Conservation (phyloP, 2,888 invertebrate species). For the Polia nebulosa region DNA sequence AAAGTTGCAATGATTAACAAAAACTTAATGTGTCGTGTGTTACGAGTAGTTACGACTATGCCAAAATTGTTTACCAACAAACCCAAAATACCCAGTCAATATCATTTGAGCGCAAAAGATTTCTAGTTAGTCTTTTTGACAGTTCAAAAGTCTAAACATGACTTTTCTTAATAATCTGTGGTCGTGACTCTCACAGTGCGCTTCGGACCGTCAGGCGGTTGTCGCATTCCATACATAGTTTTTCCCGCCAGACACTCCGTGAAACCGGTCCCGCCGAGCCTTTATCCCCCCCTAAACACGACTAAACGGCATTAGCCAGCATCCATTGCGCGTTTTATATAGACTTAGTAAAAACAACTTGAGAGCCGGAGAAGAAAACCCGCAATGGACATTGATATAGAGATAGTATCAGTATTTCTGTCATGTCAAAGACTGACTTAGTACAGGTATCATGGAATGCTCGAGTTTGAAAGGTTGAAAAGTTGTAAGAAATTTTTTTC, state of each 20-base stretch:
- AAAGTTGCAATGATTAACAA: too few relatives aligned
- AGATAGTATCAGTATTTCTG: neutral
- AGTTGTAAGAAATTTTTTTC: slow-evolving; percentile 32
- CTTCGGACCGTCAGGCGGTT: slow-evolving; percentile 64
- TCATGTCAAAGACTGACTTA: slow-evolving; percentile 3
- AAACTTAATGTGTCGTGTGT: too few relatives aligned
- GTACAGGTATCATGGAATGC: slow-evolving; percentile 45
- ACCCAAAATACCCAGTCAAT: too few relatives aligned
- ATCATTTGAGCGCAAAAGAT: too few relatives aligned
- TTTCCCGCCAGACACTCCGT: slow-evolving; percentile 72
- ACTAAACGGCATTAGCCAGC: accelerated
- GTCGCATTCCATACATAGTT: slow-evolving; percentile 74
- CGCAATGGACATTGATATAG: slow-evolving; percentile 4
- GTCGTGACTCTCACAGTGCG: neutral
- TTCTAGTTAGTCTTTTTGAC: too few relatives aligned
- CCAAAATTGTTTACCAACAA: too few relatives aligned
- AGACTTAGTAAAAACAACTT: accelerated
- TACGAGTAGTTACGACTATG: too few relatives aligned
- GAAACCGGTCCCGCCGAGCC: slow-evolving; percentile 73
- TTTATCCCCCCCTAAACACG: slow-evolving; percentile 33
- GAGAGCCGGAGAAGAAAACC: neutral
- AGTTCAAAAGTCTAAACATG: neutral
- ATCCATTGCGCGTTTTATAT: slow-evolving; percentile 39
- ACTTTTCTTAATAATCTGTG: slow-evolving; percentile 24
- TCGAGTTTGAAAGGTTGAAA: slow-evolving; percentile 37